These are phyloP conservation scores for Otolemur garnettii DNA, from an alignment of 2,113 vertebrate genomes.

Conservation along the genomic window DNA sequence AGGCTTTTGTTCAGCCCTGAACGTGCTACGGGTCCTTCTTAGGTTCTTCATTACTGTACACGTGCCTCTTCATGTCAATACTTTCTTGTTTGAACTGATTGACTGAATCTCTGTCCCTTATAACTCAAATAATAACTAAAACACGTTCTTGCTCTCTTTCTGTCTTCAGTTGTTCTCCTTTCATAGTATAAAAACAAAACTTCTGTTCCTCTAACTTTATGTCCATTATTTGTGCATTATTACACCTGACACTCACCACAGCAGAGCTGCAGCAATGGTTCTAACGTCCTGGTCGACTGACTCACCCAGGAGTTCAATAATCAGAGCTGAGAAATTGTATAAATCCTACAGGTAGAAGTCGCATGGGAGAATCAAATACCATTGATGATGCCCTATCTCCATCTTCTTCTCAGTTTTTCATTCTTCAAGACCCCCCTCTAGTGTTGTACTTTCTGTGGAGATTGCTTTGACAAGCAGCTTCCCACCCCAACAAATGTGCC, in stretches of 20 bases:
- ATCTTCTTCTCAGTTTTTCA: background rate
- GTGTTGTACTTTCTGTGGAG: background rate
- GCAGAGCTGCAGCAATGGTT: background rate
- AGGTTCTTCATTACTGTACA: background rate
- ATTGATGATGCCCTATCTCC: background rate
- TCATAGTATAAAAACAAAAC: background rate
- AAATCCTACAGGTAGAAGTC: background rate
- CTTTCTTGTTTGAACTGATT: background rate
- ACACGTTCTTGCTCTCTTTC: background rate
- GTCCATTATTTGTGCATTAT: background rate
- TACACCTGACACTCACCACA: background rate
- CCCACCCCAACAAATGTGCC: too few relatives aligned
- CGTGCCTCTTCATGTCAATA: background rate
- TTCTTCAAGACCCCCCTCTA: background rate
- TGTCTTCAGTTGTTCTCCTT: background rate
- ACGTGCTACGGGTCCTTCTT: background rate
- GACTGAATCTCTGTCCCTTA: background rate
- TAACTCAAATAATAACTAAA: background rate
- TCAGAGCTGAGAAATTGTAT: background rate
- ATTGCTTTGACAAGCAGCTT: background rate
- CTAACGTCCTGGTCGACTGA: background rate
- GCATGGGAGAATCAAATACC: background rate
- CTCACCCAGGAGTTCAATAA: background rate
- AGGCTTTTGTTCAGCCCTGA: background rate
- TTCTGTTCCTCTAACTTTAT: background rate